These are phyloP conservation scores for Urocyon cinereoargenteus DNA, from an alignment of 2,797 vertebrate genomes.

Conservation along the genomic window DNA sequence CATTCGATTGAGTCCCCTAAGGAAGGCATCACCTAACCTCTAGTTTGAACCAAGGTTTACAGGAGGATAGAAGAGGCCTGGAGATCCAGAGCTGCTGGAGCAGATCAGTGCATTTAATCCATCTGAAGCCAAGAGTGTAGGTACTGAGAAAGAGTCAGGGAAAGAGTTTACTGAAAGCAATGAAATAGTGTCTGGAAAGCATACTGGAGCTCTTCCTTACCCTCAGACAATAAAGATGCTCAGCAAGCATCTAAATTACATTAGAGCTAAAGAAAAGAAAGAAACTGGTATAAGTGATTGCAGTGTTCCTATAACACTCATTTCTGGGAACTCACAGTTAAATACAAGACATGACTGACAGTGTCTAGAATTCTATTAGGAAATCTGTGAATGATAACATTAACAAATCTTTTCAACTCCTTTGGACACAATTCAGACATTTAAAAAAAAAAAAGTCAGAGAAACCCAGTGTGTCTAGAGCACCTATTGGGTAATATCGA, in stretches of 20 bases:
- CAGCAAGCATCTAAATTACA: background rate
- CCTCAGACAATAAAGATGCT: background rate
- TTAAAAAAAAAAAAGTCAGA: background rate
- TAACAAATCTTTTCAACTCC: background rate
- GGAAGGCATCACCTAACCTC: background rate
- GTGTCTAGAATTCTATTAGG: background rate
- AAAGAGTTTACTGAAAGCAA: background rate
- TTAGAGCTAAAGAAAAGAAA: background rate
- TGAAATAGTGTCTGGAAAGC: background rate
- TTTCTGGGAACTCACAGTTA: background rate
- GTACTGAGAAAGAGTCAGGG: background rate
- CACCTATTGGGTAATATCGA: background rate
- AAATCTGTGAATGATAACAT: background rate
- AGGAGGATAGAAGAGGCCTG: background rate
- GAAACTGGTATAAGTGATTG: background rate
- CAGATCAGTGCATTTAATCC: background rate
- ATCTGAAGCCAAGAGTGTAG: background rate
- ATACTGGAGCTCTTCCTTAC: background rate
- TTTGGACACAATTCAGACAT: background rate
- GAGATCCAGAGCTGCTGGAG: background rate
- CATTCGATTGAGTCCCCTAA: background rate
- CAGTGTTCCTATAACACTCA: background rate
- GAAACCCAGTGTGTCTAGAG: background rate
- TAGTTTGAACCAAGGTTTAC: background rate
- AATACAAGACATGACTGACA: background rate